Conservation (phyloP, 2,113 vertebrate genomes). For the human region DNA sequence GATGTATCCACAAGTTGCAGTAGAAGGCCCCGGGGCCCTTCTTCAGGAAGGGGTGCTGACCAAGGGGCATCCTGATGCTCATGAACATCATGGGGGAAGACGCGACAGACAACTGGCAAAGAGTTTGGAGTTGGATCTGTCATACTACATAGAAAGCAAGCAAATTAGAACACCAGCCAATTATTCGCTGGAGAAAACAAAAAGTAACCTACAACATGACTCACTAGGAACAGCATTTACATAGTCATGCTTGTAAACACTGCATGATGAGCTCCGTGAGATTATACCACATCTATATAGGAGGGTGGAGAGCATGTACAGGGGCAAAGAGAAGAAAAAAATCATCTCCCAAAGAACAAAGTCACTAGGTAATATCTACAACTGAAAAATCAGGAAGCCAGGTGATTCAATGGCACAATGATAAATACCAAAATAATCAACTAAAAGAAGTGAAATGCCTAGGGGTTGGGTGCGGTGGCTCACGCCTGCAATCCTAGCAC, state of each 20-base stretch:
- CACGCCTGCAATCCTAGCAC: no score
- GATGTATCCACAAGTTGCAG: background rate
- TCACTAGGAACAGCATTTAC: background rate
- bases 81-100: background rate
- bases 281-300: background rate
- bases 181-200: background rate
- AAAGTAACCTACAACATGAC: background rate
- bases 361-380: background rate
- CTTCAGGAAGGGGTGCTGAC: background rate
- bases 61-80: background rate
- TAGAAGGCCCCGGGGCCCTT: background rate
- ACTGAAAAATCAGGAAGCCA: background rate
- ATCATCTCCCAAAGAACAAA: background rate
- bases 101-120: background rate
- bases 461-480: no score
- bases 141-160: background rate
- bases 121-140: background rate
- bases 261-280: background rate
- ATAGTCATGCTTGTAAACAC: background rate
- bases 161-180: background rate
- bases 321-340: background rate
- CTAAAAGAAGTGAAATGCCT: background rate
- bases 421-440: background rate
- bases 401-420: background rate
- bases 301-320: accelerated